Evolutionary conservation across 2,888 invertebrate species (phyloP).

Genomic region (Drosophila monieri): DNA sequence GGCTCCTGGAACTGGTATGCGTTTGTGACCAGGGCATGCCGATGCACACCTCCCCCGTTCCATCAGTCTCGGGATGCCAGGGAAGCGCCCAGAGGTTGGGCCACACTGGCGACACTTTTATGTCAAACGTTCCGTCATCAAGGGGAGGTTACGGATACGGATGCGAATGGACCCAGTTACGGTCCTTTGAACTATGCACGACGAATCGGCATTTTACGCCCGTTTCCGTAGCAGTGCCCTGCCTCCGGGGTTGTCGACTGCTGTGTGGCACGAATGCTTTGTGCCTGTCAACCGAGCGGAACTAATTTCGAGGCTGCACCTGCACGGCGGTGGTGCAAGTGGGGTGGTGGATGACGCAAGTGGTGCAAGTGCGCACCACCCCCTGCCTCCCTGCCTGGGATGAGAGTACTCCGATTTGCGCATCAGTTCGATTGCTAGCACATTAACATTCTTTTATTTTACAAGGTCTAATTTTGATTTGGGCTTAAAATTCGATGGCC

Average conservation of each 20-base stretch:
- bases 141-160: conserved; percentile 16
- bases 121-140: conserved; percentile 52
- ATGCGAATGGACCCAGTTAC: conserved; percentile 43
- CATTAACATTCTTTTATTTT: conserved; percentile 73
- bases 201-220: conserved; percentile 83
- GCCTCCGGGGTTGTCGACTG: conserved; percentile 54
- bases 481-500: conserved; percentile 63
- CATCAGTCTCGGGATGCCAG: not conserved
- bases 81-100: conserved; percentile 38
- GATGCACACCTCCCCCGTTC: not conserved
- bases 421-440: conserved; percentile 50
- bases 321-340: conserved; percentile 71
- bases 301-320: conserved; percentile 83
- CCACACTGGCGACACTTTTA: conserved; percentile 44
- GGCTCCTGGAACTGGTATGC: not conserved
- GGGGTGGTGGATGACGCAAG: conserved; percentile 41
- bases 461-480: conserved; percentile 81
- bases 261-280: conserved; percentile 68
- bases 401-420: not conserved
- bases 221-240: conserved; percentile 50
- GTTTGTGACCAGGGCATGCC: not conserved
- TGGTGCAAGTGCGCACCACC: conserved; percentile 23
- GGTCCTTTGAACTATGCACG: conserved; percentile 81
- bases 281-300: conserved; percentile 83
- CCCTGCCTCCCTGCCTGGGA: not conserved